Percentiles rank a stretch among this genome's conserved stretches.
These are phyloP conservation scores for Diplodus puntazzo DNA, from an alignment of 2,797 vertebrate species.

Conservation along the genomic window DNA sequence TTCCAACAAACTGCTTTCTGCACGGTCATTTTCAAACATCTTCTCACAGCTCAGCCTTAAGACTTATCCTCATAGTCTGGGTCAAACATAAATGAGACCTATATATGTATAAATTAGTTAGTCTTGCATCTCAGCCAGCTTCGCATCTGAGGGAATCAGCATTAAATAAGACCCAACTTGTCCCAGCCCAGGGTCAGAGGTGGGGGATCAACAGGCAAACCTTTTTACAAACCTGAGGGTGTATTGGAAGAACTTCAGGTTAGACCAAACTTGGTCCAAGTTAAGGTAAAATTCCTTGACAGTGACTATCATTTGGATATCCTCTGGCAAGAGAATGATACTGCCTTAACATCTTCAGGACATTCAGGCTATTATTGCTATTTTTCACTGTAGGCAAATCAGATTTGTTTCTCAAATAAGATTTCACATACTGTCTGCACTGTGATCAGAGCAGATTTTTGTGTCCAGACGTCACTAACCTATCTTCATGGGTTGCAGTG, in stretches of 20 bases:
- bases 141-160: conserved; percentile 23
- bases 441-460: no score
- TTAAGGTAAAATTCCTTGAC: conserved; percentile 46
- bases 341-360: conserved; percentile 17
- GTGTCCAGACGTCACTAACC: no score
- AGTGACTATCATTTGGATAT: conserved; percentile 30
- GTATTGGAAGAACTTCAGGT: conserved; percentile 41
- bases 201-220: conserved; percentile 22
- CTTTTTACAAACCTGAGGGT: conserved; percentile 22
- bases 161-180: conserved; percentile 51
- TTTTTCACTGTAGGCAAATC: no score
- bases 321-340: conserved; percentile 23
- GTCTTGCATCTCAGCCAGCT: conserved; percentile 21
- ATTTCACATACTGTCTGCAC: no score
- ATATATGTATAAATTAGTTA: background rate
- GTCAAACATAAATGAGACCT: conserved; percentile 28
- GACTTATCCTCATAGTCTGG: conserved; percentile 29
- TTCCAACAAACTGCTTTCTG: conserved; percentile 11
- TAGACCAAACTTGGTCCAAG: conserved; percentile 20
- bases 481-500: no score
- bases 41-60: conserved; percentile 7
- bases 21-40: conserved; percentile 28
- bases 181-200: conserved; percentile 37
- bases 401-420: no score
- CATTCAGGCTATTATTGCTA: background rate